Percentiles rank a stretch among this genome's conserved stretches.
These are phyloP conservation scores for Dromius quadrimaculatus DNA, from an alignment of 2,888 invertebrate species.

Conservation along the genomic window DNA sequence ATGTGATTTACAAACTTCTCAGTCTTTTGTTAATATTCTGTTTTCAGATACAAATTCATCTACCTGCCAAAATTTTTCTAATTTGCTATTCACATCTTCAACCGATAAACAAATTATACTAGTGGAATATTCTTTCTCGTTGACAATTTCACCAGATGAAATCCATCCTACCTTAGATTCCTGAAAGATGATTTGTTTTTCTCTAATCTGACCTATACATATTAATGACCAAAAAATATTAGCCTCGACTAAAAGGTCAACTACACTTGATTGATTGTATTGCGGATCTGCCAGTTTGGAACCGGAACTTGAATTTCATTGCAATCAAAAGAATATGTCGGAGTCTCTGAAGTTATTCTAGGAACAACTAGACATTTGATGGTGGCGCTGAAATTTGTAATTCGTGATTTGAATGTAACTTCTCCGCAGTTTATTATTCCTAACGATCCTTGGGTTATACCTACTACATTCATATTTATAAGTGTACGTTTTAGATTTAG, in stretches of 20 bases:
- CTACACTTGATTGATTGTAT: background rate
- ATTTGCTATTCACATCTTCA: constrained; percentile 15
- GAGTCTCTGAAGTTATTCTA: background rate
- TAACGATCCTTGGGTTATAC: background rate
- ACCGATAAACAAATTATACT: constrained; percentile 10
- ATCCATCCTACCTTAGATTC: constrained; percentile 22
- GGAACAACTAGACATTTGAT: constrained; percentile 20
- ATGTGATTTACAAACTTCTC: too few relatives aligned
- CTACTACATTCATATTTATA: background rate
- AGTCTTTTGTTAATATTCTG: constrained; percentile 36
- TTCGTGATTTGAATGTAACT: background rate
- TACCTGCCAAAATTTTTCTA: constrained; percentile 54
- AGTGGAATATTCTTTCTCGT: background rate
- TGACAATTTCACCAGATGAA: constrained; percentile 44
- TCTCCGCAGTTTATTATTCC: background rate
- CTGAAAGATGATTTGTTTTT: background rate
- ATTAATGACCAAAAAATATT: constrained; percentile 3
- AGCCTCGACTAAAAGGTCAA: constrained; percentile 9
- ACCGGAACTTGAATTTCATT: background rate
- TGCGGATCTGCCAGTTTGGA: constrained; percentile 6
- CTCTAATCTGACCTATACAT: background rate
- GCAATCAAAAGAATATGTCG: background rate
- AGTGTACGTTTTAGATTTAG: background rate
- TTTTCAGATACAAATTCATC: constrained; percentile 54
- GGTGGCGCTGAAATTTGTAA: background rate